phyloP scores from a whole-genome alignment of 2,113 vertebrate genomes.

The Cheirogaleus medius region DNA sequence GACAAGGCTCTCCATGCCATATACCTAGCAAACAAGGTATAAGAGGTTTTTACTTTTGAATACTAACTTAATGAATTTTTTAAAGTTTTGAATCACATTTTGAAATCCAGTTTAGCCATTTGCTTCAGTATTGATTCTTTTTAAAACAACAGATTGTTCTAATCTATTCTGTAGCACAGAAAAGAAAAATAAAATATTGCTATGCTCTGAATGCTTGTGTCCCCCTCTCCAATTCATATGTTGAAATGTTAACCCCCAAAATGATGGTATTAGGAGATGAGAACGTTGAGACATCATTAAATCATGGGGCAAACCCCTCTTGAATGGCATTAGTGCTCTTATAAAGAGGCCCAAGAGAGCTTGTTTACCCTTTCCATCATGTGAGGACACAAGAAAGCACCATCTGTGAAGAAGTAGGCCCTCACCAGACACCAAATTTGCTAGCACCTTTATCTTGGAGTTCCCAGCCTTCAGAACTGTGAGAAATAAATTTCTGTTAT shows the following conservation, averaged over 20 bases:
- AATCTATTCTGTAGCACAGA: neutral
- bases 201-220: neutral
- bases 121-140: neutral
- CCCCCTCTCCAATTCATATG: neutral
- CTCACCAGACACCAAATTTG: neutral
- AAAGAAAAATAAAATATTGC: slow-evolving; percentile 10
- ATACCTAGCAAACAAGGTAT: slow-evolving; percentile 92
- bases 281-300: neutral
- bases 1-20: slow-evolving; percentile 90
- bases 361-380: neutral
- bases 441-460: neutral
- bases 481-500: neutral
- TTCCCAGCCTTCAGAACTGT: neutral
- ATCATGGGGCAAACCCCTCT: neutral
- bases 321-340: neutral
- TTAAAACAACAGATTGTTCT: neutral
- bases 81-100: slow-evolving; percentile 48
- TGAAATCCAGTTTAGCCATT: slow-evolving; percentile 39
- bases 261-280: neutral
- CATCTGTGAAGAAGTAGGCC: neutral
- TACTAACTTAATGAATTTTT: slow-evolving; percentile 36
- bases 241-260: neutral
- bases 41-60: slow-evolving; percentile 24
- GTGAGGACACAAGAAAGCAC: neutral
- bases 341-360: neutral